Evolutionary conservation across 2,797 vertebrate species (phyloP).

Genomic region (Diglossa cyanea): DNA sequence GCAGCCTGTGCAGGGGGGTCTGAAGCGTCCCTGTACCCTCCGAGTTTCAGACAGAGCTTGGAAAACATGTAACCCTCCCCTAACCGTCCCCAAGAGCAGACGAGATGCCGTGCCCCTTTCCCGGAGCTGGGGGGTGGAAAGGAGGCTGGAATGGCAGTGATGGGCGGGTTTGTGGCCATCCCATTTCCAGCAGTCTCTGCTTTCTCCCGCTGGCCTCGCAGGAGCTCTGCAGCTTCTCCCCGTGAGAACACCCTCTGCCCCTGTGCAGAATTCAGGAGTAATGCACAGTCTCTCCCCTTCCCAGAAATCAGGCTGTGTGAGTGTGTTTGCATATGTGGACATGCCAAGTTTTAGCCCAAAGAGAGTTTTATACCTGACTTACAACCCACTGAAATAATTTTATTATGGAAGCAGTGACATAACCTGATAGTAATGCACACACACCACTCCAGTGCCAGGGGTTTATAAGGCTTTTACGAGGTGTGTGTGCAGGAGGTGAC

Average conservation of each 20-base stretch:
- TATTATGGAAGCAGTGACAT: conserved; percentile 21
- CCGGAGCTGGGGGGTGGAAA: neutral
- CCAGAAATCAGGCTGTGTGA: neutral
- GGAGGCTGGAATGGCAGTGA: neutral
- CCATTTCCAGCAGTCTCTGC: neutral
- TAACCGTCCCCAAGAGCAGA: accelerated
- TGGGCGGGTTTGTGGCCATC: neutral
- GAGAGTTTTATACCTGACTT: conserved; percentile 25
- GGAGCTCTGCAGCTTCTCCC: neutral
- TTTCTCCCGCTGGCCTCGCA: neutral
- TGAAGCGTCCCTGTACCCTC: neutral
- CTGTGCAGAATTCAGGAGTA: neutral
- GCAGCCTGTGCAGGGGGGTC: accelerated
- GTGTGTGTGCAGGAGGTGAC: neutral
- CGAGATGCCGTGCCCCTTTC: neutral
- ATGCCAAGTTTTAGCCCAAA: neutral
- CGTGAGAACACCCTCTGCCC: neutral
- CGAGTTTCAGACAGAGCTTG: neutral
- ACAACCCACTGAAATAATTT: neutral
- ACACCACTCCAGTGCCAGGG: neutral
- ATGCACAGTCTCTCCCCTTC: neutral
- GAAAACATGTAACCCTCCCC: accelerated
- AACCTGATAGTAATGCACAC: neutral
- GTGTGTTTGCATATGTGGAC: neutral
- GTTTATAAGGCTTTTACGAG: neutral